Evolutionary conservation across 2,888 invertebrate species (phyloP), one percentile per base, ranked within the genome.

Genomic region (Microctonus brassicae): DNA sequence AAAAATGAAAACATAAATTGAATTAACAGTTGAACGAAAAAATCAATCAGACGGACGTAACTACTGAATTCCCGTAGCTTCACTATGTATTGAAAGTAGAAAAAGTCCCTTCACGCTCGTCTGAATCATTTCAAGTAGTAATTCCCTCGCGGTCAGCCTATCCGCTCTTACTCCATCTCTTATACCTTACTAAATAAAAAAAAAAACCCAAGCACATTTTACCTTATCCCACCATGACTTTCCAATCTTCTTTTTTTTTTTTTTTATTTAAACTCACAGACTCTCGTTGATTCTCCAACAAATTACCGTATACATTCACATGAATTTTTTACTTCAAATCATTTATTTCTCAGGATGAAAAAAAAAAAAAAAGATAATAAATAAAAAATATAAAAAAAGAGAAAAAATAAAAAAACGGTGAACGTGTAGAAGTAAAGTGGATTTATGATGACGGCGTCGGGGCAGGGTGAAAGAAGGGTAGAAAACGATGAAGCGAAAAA

Each of bases 401-500:
- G 29, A 29, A 29, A 5, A 29, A 29, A 5, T 5, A 29, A 29
- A 29, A 29, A 5, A 5, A 29, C 3, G 29, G 7, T 29, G 29
- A 29, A 29, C 29, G 7, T 29, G 7, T 29, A 17, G 47, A 47
- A 47, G 13, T 20, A 34, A 64, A 63, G 69, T 39, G 47, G 7
- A 11, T 29, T 53, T 63, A 24, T 47, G 29, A 64, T 39, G 42
- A 57, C 61, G 69, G 61, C 53, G 61, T n/a, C n/a, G 61, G 62
- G 55, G 62, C 34, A 20, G 9, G 34, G 9, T 58, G 69, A 53
- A 20, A 55, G 55, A 57, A 17, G 39, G 60, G 47, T 29, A 52
- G 7, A 29, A 29, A 29, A 29, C 29, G 29, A 29, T 29, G 29
- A 29, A 29, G 7, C 29, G 29, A n/a, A 29, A 29, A 29, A 29